Base-by-base conservation (phyloP, 2,888 invertebrate genomes). In the Blomia tropicalis region DNA sequence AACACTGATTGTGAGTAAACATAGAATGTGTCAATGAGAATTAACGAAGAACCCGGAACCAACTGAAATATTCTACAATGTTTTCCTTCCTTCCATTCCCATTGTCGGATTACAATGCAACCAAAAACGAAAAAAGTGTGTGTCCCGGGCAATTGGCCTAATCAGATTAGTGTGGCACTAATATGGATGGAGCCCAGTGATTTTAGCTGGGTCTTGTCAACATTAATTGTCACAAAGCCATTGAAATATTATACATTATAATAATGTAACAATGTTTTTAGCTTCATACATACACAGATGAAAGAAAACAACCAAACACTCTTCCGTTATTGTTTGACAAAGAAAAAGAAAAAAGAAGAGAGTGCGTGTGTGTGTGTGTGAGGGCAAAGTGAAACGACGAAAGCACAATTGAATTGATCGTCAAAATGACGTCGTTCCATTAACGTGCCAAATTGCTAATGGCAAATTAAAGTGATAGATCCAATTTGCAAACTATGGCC, bases 381-480 rank as follows among this genome's bases (percentile, higher is more conserved):
- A n/a, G n/a, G n/a, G n/a, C n/a, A n/a, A n/a, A n/a, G n/a, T n/a
- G n/a, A n/a, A n/a, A n/a, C n/a, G n/a, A n/a, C n/a, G n/a, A n/a
- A n/a, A n/a, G n/a, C n/a, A n/a, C n/a, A n/a, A n/a, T n/a, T n/a
- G n/a, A n/a, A n/a, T n/a, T n/a, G n/a, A n/a, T n/a, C n/a, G n/a
- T n/a, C n/a, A n/a, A n/a, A n/a, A n/a, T n/a, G n/a, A n/a, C n/a
- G n/a, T n/a, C n/a, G n/a, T n/a, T n/a, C n/a, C n/a, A n/a, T n/a
- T n/a, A n/a, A n/a, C n/a, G n/a, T n/a, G n/a, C n/a, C n/a, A n/a
- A n/a, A n/a, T n/a, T 47, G 7, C n/a, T 47, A 47, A 47, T 47
- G 51, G 51, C 51, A 47, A 47, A 47, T 47, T 47, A 47, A 47
- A 47, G 51, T 47, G 51, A 47, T 47, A 47, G 51, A 47, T 47